Evolutionary conservation across 1,140 invertebrate genomes (phyloP).

Genomic region (Brachystomella parvula): DNA sequence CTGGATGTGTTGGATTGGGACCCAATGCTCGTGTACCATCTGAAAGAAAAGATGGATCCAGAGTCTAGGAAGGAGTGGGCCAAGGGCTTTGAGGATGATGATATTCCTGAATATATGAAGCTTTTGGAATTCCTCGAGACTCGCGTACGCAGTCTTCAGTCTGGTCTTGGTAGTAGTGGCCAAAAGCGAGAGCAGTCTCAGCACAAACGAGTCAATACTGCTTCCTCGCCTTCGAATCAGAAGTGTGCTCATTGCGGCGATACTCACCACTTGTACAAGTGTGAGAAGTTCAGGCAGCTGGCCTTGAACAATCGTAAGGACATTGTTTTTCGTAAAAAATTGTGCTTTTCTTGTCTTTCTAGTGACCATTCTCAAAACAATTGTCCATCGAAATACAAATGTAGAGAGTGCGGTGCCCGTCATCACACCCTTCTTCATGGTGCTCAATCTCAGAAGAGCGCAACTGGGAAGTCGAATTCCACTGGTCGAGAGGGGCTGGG

Average conservation of each 20-base stretch:
- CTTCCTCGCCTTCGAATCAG: too few relatives aligned
- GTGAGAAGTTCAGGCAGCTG: background rate
- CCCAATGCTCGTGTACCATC: background rate
- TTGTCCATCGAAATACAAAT: background rate
- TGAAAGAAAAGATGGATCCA: background rate
- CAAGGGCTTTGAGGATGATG: background rate
- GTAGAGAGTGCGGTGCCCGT: background rate
- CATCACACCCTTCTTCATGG: constrained; percentile 7
- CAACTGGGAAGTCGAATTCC: too few relatives aligned
- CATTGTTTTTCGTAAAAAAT: too few relatives aligned
- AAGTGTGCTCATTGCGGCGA: background rate
- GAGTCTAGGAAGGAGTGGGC: constrained; percentile 14
- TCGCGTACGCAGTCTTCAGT: background rate
- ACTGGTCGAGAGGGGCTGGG: too few relatives aligned
- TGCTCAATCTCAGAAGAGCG: background rate
- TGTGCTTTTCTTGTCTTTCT: background rate
- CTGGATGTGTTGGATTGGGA: background rate
- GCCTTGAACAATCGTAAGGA: background rate
- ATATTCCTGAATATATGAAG: background rate
- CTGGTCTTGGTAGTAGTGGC: background rate
- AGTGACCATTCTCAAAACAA: background rate
- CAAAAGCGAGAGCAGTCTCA: background rate
- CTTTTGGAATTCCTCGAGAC: background rate
- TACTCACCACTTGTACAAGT: background rate
- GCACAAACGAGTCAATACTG: background rate